A percentile compares a stretch with the other conserved stretches of the same genome.
Conservation (phyloP, 2,888 invertebrate species). For the Heteromyza rotundicornis region DNA sequence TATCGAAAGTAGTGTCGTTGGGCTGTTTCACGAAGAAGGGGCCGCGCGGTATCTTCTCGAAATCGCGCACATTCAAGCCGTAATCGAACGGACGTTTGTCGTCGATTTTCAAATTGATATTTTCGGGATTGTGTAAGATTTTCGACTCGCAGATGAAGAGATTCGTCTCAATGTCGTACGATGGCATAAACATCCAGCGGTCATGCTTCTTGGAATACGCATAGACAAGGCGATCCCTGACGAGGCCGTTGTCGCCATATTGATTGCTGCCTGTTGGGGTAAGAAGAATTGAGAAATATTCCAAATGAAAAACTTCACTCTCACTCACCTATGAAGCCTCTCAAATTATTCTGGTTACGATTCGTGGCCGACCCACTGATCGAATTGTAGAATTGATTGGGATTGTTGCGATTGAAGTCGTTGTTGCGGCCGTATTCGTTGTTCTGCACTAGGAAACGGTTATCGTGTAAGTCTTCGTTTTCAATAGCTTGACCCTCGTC, state of each 20-base stretch:
- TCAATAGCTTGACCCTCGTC: constrained; percentile 65
- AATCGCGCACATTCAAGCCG: constrained; percentile 82
- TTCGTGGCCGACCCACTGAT: constrained; percentile 40
- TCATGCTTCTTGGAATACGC: constrained; percentile 74
- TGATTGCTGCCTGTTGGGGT: constrained; percentile 42
- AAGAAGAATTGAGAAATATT: not conserved
- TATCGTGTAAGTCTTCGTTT: constrained; percentile 58
- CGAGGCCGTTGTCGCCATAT: constrained; percentile 57
- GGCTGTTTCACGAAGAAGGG: constrained; percentile 90
- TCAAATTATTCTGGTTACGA: constrained; percentile 49
- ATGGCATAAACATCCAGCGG: constrained; percentile 84
- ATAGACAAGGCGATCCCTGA: constrained; percentile 80
- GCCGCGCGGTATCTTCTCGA: constrained; percentile 81
- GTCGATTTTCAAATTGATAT: constrained; percentile 74
- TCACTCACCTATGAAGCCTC: constrained; percentile 49
- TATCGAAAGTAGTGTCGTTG: constrained; percentile 81
- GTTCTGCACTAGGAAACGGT: constrained; percentile 54
- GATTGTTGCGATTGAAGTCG: constrained; percentile 34
- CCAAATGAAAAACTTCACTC: not conserved
- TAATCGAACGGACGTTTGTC: constrained; percentile 85
- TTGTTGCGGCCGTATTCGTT: constrained; percentile 22
- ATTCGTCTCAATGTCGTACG: constrained; percentile 76
- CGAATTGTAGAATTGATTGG: constrained; percentile 49
- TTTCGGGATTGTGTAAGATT: constrained; percentile 64
- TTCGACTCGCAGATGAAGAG: constrained; percentile 83